Percentiles rank a stretch among this genome's conserved stretches.
phyloP scores from a whole-genome alignment of 2,113 vertebrate genomes.

The Phoenicopterus ruber region DNA sequence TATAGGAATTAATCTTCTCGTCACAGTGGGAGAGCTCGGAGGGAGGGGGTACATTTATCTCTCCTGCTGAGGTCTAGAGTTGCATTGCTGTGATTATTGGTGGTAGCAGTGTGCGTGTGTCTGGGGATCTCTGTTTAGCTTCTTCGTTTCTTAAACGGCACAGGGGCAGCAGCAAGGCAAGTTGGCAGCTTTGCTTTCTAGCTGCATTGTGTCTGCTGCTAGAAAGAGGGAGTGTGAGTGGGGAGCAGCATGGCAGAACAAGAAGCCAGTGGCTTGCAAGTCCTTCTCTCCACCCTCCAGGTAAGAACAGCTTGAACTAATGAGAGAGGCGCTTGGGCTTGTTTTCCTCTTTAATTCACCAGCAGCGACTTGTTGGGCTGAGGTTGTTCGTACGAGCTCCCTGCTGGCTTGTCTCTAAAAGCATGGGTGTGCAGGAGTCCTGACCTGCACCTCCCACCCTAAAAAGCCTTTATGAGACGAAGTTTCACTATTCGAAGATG shows the following conservation, averaged over 20 bases:
- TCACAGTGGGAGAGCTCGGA: conserved; percentile 65
- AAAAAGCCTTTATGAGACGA: neutral
- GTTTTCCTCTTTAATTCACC: conserved; percentile 2
- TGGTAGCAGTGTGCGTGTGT: conserved; percentile 64
- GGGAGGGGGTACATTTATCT: conserved; percentile 69
- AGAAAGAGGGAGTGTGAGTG: conserved; percentile 56
- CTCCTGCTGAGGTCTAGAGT: conserved; percentile 73
- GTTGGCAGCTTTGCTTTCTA: conserved; percentile 55
- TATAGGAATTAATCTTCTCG: conserved; percentile 83
- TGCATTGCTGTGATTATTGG: conserved; percentile 71
- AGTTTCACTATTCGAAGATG: conserved; percentile 2
- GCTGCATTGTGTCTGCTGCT: conserved; percentile 48
- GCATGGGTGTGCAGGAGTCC: neutral
- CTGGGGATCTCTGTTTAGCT: conserved; percentile 65
- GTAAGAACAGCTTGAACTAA: conserved; percentile 74
- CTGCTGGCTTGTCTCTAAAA: neutral
- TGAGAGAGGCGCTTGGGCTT: neutral
- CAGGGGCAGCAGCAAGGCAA: conserved; percentile 65
- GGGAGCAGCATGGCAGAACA: conserved; percentile 79
- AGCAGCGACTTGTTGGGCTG: neutral
- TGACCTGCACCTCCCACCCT: conserved; percentile 9
- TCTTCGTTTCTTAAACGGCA: conserved; percentile 45
- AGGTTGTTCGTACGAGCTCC: neutral
- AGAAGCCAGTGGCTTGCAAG: conserved; percentile 84
- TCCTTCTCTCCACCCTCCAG: conserved; percentile 88